Base-by-base conservation (phyloP, 2,888 invertebrate species). In the Rhaphigaster nebulosa region DNA sequence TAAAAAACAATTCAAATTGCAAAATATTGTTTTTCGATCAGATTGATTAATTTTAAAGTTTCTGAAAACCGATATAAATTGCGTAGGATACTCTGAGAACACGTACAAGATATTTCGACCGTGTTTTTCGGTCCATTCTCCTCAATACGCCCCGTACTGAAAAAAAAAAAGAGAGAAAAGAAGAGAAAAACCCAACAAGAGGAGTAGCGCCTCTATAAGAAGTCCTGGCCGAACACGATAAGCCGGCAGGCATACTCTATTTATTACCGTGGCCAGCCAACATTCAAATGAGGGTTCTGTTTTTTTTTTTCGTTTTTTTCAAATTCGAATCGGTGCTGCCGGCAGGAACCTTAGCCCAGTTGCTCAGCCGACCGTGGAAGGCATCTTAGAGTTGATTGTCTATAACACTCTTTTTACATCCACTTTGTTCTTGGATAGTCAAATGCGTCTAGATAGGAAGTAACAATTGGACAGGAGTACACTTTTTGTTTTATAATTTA, bases 231-330 rank as follows among this genome's bases (percentile, higher is more conserved):
- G 70, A 70, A 70, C 70, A 70, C 70, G 70, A 70, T 70, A 70
- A 70, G 70, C 70, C 70, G 34, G 18, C 34, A 70, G 70, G 70
- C 34, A 70, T 34, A 70, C 70, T 70, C 70, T 70, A 70, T 70
- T 34, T 70, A 70, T 70, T 70, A 70, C 70, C 70, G 70, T 70
- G 70, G 18, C 70, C 34, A 70, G 70, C 70, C 70, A 70, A 70
- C 70, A 70, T 70, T 70, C 70, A 70, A 70, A 70, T 70, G 70
- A 70, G 70, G 70, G 70, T 34, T 70, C 70, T 70, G 70, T 34
- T 70, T 34, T 70, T 70, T 70, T 70, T 34, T 65, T 65, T 15
- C 4, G 6, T 65, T 65, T 65, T 70, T 70, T 70, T 70, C 29
- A 34, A 70, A 70, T 70, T 70, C 15, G 70, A 70, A 70, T 70